Base-by-base conservation (phyloP, 2,888 invertebrate species). In the Steinernema carpocapsae region DNA sequence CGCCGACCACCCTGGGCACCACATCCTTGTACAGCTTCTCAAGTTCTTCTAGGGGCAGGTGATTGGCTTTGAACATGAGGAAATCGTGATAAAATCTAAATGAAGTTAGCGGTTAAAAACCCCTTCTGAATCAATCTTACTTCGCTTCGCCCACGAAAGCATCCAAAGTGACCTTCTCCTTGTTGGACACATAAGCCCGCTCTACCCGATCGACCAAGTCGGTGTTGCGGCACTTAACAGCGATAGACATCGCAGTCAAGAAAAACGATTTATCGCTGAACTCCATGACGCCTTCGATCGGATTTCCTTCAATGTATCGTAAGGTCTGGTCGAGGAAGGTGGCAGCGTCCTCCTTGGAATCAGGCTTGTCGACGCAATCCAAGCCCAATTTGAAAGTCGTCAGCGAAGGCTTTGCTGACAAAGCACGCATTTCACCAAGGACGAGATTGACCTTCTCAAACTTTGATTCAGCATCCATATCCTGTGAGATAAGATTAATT, bases 1-100 rank as follows among this genome's bases (percentile, higher is more conserved):
- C 79, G 1, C 83, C 83, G n/a, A 85, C 83, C 2, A 82, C 73
- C 17, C 82, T 71, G 0, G 85, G 85, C 12, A 85, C 84, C 37
- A 80, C 73, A 10, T 75, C 75, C 29, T 75, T 79, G 75, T 85
- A 85, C 32, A 80, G 72, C 6, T 76, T 59, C 14, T 79, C 74
- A 19, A 84, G 75, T 42, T 76, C 74, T 19, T 82, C 77, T 37
- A 79, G 1, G 0, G 78, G 45, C 22, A 72, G 26, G 3, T 14
- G 29, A 19, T 52, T 56, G 17, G 73, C 24, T 24, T 77, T 77
- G 46, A 78, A 76, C 52, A 75, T 75, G 26, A 84, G 76, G 74
- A 80, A 84, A n/a, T 76, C 52, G 14, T 76, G 76, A 75, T 82
- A 84, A 73, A 84, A 84, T 0, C 79, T 80, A n/a, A n/a, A n/a